Conservation (phyloP, 2,797 vertebrate genomes). For the Rhodeus uyekii region DNA sequence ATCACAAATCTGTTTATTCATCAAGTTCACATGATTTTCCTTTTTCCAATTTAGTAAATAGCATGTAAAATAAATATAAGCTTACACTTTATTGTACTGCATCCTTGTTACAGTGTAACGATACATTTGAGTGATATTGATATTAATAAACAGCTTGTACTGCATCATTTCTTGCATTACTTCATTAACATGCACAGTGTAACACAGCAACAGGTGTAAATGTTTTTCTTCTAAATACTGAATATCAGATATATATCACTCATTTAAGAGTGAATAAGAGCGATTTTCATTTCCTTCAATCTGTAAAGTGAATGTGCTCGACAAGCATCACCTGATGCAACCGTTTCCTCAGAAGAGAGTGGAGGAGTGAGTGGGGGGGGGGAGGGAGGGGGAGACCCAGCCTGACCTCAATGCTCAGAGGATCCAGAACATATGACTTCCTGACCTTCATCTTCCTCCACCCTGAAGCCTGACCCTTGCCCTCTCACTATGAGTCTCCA, state of each 20-base stretch:
- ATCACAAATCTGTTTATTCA: too few species aligned
- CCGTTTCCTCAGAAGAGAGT: slow-evolving; percentile 41
- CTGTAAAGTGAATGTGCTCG: background rate
- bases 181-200: too few species aligned
- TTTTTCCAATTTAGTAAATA: background rate
- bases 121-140: too few species aligned
- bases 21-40: background rate
- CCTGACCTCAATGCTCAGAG: slow-evolving; percentile 65
- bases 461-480: slow-evolving; percentile 63
- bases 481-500: slow-evolving; percentile 66
- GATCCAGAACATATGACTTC: slow-evolving; percentile 67
- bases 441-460: slow-evolving; percentile 65
- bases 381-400: slow-evolving; percentile 13
- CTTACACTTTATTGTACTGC: too few species aligned
- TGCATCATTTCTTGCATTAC: too few species aligned
- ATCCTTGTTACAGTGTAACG: too few species aligned
- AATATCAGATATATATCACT: too few species aligned
- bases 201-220: too few species aligned
- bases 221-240: too few species aligned
- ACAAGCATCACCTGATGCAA: slow-evolving; percentile 9
- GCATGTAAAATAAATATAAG: too few species aligned
- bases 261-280: background rate
- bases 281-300: background rate
- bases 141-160: too few species aligned
- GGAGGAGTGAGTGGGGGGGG: slow-evolving; percentile 12